Percentiles rank a stretch among this genome's conserved stretches.
Conservation (phyloP, 2,888 invertebrate genomes). For the Autographa pulchrina region DNA sequence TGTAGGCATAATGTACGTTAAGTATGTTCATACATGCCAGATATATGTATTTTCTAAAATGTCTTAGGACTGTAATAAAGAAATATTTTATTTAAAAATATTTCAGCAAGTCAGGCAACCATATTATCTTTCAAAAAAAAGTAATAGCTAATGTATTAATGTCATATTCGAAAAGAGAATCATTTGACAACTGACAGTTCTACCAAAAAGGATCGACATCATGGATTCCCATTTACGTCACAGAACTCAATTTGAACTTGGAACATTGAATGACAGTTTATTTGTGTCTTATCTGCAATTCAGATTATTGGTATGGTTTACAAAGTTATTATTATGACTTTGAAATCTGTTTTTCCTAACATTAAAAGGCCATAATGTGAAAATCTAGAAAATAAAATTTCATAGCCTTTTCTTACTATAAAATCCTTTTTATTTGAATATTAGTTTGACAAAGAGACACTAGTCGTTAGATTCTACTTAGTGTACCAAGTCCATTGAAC, state of each 20-base stretch:
- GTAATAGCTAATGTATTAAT: not conserved
- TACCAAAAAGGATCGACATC: not conserved
- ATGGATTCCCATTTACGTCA: conserved; percentile 18
- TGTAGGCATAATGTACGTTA: too few relatives aligned
- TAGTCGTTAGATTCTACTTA: not conserved
- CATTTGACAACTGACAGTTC: conserved; percentile 11
- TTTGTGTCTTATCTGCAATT: conserved; percentile 24
- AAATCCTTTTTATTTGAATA: too few relatives aligned
- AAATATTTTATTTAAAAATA: too few relatives aligned
- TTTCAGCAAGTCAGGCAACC: too few relatives aligned
- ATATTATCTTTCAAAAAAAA: too few relatives aligned
- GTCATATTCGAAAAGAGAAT: not conserved
- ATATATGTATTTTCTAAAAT: too few relatives aligned
- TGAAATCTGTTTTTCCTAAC: not conserved
- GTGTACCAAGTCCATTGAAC: not conserved
- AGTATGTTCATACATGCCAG: too few relatives aligned
- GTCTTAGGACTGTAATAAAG: too few relatives aligned
- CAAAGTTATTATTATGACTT: not conserved
- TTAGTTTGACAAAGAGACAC: not conserved
- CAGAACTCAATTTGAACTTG: conserved; percentile 44
- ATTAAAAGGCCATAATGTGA: not conserved
- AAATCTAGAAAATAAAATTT: not conserved
- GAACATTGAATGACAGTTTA: conserved; percentile 38
- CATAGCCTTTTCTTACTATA: not conserved
- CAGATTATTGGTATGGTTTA: conserved; percentile 13